A percentile compares a stretch with the other conserved stretches of the same genome.
phyloP scores from a whole-genome alignment of 2,113 vertebrate species.

The Salvelinus sp. region DNA sequence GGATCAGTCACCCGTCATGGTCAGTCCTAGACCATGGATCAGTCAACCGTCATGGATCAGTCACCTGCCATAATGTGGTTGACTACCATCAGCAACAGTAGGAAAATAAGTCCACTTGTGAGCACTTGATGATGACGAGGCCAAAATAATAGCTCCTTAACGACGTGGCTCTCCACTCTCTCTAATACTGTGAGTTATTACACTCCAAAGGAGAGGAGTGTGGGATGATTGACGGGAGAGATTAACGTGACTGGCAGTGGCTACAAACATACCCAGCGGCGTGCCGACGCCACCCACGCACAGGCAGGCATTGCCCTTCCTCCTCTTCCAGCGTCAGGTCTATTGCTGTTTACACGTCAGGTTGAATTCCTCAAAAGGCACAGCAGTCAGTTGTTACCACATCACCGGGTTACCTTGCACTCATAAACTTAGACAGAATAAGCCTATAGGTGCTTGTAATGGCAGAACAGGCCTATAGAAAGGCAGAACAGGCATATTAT shows the following conservation, averaged over 20 bases:
- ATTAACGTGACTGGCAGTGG: conserved; percentile 60
- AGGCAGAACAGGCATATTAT: neutral
- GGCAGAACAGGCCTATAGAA: neutral
- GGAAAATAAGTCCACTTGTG: too few species aligned
- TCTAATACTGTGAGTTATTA: conserved; percentile 10
- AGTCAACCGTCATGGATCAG: too few species aligned
- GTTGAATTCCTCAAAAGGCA: conserved; percentile 41
- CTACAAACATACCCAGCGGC: conserved; percentile 57
- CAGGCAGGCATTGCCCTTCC: conserved; percentile 37
- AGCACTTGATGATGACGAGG: too few species aligned
- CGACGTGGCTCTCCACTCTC: too few species aligned
- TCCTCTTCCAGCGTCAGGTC: conserved; percentile 40
- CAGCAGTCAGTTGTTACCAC: neutral
- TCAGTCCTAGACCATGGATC: too few species aligned
- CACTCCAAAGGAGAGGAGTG: conserved; percentile 17
- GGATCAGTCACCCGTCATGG: too few species aligned
- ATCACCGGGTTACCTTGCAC: neutral
- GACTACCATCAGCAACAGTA: too few species aligned
- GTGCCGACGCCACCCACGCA: conserved; percentile 46
- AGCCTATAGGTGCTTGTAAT: neutral
- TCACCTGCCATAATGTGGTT: too few species aligned
- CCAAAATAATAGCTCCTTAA: too few species aligned
- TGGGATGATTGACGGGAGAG: conserved; percentile 53
- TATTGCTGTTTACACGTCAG: conserved; percentile 51
- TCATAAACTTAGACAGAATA: neutral